A percentile compares a stretch with the other conserved stretches of the same genome.
Conservation (phyloP, 2,888 invertebrate species). For the Phania funesta region DNA sequence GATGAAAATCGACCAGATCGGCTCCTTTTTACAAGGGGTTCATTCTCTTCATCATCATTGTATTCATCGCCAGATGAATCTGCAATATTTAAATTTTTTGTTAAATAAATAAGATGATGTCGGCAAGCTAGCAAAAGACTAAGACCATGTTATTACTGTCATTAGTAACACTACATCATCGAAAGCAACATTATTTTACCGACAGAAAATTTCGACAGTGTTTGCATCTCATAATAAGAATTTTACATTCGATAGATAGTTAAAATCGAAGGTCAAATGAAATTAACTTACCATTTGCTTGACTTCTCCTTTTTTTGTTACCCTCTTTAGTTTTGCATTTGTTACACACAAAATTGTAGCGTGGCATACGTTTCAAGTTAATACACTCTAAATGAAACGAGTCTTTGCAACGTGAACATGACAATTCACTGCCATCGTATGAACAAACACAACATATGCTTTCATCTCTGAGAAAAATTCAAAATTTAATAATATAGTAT, state of each 20-base stretch:
- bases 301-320: slow-evolving; percentile 67
- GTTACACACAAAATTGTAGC: slow-evolving; percentile 84
- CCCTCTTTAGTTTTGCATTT: slow-evolving; percentile 80
- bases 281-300: slow-evolving; percentile 68
- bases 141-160: too few relatives aligned
- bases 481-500: not conserved
- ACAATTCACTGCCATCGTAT: slow-evolving; percentile 75
- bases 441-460: slow-evolving; percentile 76
- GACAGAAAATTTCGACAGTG: too few relatives aligned
- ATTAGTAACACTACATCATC: too few relatives aligned
- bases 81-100: not conserved
- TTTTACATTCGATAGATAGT: too few relatives aligned
- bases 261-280: too few relatives aligned
- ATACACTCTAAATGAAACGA: slow-evolving; percentile 89
- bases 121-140: not conserved
- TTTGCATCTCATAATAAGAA: too few relatives aligned
- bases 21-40: slow-evolving; percentile 73
- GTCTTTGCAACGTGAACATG: slow-evolving; percentile 74
- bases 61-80: slow-evolving; percentile 68
- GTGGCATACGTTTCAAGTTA: slow-evolving; percentile 83
- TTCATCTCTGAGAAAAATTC: slow-evolving; percentile 71
- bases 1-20: slow-evolving; percentile 73
- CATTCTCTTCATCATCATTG: slow-evolving; percentile 70
- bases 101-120: too few relatives aligned
- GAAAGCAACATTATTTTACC: too few relatives aligned